Evolutionary conservation across 2,113 vertebrate genomes (phyloP).

Genomic region (Craseonycteris thonglongyai): DNA sequence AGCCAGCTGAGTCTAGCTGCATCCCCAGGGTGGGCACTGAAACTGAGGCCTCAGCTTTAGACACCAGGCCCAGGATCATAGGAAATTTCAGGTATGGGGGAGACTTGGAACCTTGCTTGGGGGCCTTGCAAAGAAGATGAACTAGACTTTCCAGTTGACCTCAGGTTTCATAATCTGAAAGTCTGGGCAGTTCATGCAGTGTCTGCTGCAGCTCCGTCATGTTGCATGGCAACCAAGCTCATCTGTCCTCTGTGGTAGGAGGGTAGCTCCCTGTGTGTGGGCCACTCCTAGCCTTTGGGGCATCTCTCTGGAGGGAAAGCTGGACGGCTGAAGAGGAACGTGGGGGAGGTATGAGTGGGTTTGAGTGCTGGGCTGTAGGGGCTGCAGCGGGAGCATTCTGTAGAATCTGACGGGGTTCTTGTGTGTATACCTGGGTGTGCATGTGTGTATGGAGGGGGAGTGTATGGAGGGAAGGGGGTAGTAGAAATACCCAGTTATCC

Average conservation of each 20-base stretch:
- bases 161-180: constrained; percentile 2
- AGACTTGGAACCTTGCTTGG: not conserved
- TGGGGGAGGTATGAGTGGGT: not conserved
- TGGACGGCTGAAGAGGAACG: not conserved
- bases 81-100: not conserved
- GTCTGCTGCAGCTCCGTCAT: not conserved
- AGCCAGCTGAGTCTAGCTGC: not conserved
- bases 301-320: not conserved
- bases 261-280: not conserved
- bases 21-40: not conserved
- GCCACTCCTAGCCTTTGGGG: not conserved
- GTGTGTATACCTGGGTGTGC: not conserved
- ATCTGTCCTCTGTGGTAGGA: not conserved
- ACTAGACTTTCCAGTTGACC: not conserved
- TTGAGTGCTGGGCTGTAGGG: not conserved
- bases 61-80: not conserved
- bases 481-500: not conserved
- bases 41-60: not conserved
- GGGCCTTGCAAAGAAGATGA: not conserved
- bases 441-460: not conserved
- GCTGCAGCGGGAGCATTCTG: not conserved
- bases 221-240: not conserved
- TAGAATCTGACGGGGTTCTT: not conserved
- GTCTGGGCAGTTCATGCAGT: not conserved
- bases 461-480: not conserved